Evolutionary conservation across 2,797 vertebrate genomes (phyloP).

Genomic region (Melanotaenia pygmaea): DNA sequence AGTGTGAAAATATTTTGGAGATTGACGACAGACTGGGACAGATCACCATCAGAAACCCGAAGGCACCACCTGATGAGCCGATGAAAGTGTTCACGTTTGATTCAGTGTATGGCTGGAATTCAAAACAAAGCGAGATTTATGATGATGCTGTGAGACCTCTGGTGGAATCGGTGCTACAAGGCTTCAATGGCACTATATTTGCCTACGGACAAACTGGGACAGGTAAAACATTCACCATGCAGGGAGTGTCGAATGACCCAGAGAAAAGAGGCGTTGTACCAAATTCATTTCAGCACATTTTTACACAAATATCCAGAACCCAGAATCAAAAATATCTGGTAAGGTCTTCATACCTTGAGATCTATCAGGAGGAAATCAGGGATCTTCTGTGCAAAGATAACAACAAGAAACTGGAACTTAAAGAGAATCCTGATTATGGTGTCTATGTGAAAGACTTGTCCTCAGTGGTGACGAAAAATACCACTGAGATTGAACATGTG

Average conservation of each 20-base stretch:
- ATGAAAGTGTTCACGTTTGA: slow-evolving; percentile 96
- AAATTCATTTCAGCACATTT: slow-evolving; percentile 95
- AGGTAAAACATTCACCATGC: slow-evolving; percentile 97
- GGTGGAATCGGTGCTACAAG: slow-evolving; percentile 91
- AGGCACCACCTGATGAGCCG: slow-evolving; percentile 86
- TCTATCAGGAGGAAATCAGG: slow-evolving; percentile 96
- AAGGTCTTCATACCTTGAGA: slow-evolving; percentile 95
- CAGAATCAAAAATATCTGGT: slow-evolving; percentile 96
- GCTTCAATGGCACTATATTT: slow-evolving; percentile 95
- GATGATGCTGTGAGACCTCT: slow-evolving; percentile 93
- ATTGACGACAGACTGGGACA: slow-evolving; percentile 92
- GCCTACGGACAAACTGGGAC: slow-evolving; percentile 97
- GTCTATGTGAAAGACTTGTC: slow-evolving; percentile 95
- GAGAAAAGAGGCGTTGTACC: slow-evolving; percentile 92
- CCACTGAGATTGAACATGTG: slow-evolving; percentile 94
- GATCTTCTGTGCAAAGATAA: slow-evolving; percentile 95
- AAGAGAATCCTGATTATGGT: slow-evolving; percentile 91
- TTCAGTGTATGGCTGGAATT: slow-evolving; percentile 89
- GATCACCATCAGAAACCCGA: slow-evolving; percentile 91
- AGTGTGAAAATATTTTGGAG: slow-evolving; percentile 85
- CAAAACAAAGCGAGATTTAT: slow-evolving; percentile 91
- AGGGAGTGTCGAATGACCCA: slow-evolving; percentile 88
- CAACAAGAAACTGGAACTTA: slow-evolving; percentile 92
- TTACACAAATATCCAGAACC: slow-evolving; percentile 94
- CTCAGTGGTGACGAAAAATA: slow-evolving; percentile 94